These are phyloP conservation scores for Littorina saxatilis DNA, from an alignment of 1,140 invertebrate species.

Conservation along the genomic window DNA sequence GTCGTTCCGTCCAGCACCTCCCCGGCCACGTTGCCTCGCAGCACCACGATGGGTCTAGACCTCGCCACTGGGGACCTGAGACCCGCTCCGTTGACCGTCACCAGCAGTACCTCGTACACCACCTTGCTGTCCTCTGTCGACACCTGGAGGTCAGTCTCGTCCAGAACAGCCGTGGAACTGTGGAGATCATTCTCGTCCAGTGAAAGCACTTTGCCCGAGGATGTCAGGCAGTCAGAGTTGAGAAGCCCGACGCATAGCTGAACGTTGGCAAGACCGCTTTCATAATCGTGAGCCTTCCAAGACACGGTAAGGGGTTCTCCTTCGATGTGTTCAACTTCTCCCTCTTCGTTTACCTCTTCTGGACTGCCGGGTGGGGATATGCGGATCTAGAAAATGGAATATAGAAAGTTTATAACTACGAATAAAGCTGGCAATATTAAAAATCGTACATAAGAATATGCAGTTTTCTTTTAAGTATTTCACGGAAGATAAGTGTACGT, in stretches of 20 bases:
- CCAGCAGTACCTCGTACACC: slow-evolving; percentile 26
- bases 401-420: too few relatives aligned
- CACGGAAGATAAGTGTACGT: too few relatives aligned
- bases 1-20: slow-evolving; percentile 50
- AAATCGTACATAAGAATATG: background rate
- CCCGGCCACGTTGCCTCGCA: slow-evolving; percentile 51
- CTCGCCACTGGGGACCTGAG: slow-evolving; percentile 18
- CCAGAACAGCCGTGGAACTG: background rate
- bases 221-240: background rate
- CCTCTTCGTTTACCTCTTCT: slow-evolving; percentile 48
- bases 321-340: slow-evolving; percentile 47
- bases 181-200: too few relatives aligned
- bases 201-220: background rate
- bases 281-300: slow-evolving; percentile 47
- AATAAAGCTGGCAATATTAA: too few relatives aligned
- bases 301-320: slow-evolving; percentile 40
- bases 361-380: slow-evolving; percentile 47
- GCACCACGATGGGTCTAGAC: slow-evolving; percentile 46
- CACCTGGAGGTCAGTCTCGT: background rate
- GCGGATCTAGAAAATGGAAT: slow-evolving; percentile 45
- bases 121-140: background rate
- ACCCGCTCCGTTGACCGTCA: slow-evolving; percentile 51
- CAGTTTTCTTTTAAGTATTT: background rate
- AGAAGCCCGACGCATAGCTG: slow-evolving; percentile 41
- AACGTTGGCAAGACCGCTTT: slow-evolving; percentile 43